A percentile compares a stretch with the other conserved stretches of the same genome.
These are phyloP conservation scores for Sapayoa aenigma DNA, from an alignment of 2,113 vertebrate species.

Conservation along the genomic window DNA sequence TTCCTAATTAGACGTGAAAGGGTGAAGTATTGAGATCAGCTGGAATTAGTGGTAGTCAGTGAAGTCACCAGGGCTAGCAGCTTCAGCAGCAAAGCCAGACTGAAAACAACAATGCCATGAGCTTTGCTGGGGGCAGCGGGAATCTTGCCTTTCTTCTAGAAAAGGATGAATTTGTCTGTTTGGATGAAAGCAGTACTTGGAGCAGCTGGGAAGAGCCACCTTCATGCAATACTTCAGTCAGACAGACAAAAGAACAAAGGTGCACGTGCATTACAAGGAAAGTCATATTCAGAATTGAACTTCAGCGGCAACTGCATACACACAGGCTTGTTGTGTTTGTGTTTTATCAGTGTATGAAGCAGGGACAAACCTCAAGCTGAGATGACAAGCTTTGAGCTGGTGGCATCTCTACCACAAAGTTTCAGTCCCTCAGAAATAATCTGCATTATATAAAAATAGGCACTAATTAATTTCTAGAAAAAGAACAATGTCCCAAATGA, in stretches of 20 bases:
- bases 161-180: neutral
- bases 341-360: neutral
- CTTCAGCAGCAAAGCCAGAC: neutral
- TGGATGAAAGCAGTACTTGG: neutral
- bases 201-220: neutral
- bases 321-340: neutral
- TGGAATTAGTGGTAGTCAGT: neutral
- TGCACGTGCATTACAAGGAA: neutral
- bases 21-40: neutral
- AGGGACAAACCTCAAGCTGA: neutral
- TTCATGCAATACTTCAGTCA: neutral
- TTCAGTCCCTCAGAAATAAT: neutral
- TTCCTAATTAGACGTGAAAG: neutral
- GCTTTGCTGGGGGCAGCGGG: neutral
- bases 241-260: neutral
- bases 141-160: neutral
- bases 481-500: neutral
- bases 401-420: neutral
- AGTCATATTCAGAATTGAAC: neutral
- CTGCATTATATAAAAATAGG: neutral
- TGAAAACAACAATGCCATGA: neutral
- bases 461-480: neutral
- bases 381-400: neutral
- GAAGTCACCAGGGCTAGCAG: neutral
- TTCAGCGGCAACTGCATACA: neutral